phyloP scores from a whole-genome alignment of 2,113 vertebrate species.

The Mormoops blainvillei region DNA sequence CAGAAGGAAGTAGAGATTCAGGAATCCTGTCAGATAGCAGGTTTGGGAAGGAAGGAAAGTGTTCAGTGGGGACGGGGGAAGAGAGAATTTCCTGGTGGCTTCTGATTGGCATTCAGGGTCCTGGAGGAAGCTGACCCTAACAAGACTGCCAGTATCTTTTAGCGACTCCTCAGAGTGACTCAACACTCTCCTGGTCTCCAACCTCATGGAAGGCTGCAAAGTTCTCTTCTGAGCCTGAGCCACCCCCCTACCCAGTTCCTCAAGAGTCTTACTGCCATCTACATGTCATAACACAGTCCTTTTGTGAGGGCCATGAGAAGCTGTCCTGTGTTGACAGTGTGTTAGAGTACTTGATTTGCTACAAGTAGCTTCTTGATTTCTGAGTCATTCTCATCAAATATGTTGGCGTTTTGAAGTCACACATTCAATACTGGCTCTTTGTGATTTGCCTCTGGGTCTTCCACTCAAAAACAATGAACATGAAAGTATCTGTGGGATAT shows the following conservation, averaged over 20 bases:
- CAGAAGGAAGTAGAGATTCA: background rate
- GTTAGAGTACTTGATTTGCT: background rate
- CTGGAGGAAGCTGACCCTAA: background rate
- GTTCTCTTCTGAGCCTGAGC: background rate
- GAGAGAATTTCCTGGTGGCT: background rate
- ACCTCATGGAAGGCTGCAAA: background rate
- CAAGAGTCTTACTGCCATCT: background rate
- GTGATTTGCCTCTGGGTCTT: conserved; percentile 16
- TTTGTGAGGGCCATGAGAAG: background rate
- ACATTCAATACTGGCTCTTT: background rate
- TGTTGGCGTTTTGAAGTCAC: conserved; percentile 35
- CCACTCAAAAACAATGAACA: background rate
- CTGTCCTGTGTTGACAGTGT: background rate
- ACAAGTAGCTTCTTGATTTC: conserved; percentile 66
- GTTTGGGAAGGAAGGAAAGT: background rate
- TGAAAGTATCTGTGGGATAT: background rate
- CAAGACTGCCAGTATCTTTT: background rate
- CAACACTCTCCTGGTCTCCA: background rate
- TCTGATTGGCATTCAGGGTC: background rate
- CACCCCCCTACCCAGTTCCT: background rate
- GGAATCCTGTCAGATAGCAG: background rate
- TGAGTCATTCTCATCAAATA: conserved; percentile 53
- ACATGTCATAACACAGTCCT: conserved; percentile 37
- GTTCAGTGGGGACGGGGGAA: background rate
- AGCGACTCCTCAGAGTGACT: background rate